These are phyloP conservation scores for Daubentonia madagascariensis DNA, from an alignment of 2,113 vertebrate genomes.

Conservation along the genomic window DNA sequence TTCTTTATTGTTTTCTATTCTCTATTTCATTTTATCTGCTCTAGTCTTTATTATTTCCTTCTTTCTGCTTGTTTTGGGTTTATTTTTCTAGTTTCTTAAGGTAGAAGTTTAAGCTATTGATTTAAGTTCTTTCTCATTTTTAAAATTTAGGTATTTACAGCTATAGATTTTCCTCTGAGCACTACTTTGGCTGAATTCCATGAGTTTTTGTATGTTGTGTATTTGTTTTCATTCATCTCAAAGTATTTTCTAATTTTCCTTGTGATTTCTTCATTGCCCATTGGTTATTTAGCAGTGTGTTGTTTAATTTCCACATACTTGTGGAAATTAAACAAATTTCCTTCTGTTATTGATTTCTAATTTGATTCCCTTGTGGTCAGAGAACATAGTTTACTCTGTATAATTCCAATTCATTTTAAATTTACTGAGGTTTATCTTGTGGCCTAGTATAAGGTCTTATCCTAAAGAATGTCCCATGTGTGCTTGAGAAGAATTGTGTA, in stretches of 20 bases:
- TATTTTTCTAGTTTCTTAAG: neutral
- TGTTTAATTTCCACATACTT: neutral
- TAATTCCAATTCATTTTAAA: neutral
- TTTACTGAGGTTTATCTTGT: neutral
- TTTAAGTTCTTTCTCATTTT: neutral
- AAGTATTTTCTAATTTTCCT: neutral
- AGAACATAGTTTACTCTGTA: neutral
- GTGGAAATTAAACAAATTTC: neutral
- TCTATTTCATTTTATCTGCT: neutral
- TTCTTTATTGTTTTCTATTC: neutral
- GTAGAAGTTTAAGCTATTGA: neutral
- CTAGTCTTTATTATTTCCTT: neutral
- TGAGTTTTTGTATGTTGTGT: neutral
- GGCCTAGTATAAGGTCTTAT: neutral
- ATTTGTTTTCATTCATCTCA: neutral
- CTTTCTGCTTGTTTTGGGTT: neutral
- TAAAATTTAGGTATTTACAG: neutral
- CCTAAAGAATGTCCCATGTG: neutral
- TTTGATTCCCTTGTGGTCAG: neutral
- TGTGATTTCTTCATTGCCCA: neutral
- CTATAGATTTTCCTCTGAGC: neutral
- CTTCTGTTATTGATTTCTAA: constrained; percentile 19
- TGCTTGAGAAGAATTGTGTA: neutral
- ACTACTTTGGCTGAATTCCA: neutral
- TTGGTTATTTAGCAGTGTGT: neutral